Evolutionary conservation across 2,888 invertebrate genomes (phyloP).

Genomic region (Nysson spinosus): DNA sequence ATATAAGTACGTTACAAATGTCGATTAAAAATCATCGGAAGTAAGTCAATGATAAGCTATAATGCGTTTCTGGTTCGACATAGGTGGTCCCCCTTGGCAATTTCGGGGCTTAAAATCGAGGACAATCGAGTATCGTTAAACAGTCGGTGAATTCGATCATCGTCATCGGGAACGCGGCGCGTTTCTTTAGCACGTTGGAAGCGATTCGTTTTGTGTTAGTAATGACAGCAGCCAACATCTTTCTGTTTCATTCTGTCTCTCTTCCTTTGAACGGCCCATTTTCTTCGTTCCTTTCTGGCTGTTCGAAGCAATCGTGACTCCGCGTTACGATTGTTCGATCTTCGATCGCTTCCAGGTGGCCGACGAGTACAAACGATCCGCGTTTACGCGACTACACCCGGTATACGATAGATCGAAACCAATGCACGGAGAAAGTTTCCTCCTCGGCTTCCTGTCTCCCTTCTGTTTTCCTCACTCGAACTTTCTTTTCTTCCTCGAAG

Average conservation of each 20-base stretch:
- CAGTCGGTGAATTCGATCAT: constrained; percentile 43
- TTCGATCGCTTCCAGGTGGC: constrained; percentile 73
- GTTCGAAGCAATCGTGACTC: constrained; percentile 59
- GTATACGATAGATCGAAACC: constrained; percentile 21
- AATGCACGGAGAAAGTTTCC: constrained; percentile 38
- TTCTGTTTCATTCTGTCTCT: constrained; percentile 11
- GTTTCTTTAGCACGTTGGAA: constrained; percentile 44
- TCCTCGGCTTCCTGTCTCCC: constrained; percentile 29
- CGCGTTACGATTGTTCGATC: constrained; percentile 71
- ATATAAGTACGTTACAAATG: too few relatives aligned
- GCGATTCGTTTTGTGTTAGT: constrained; percentile 40
- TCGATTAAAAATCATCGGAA: background rate
- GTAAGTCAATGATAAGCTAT: background rate
- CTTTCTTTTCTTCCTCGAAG: constrained; percentile 27
- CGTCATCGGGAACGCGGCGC: constrained; percentile 37
- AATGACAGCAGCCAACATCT: constrained; percentile 36
- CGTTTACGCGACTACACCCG: constrained; percentile 53
- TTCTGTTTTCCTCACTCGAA: constrained; percentile 5
- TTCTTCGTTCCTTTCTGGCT: constrained; percentile 37
- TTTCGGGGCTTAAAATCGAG: constrained; percentile 34
- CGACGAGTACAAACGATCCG: constrained; percentile 62
- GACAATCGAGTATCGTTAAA: constrained; percentile 53
- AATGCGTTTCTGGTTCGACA: too few relatives aligned
- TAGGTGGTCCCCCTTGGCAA: constrained; percentile 46
- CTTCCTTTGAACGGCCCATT: constrained; percentile 26